A percentile compares a stretch with the other conserved stretches of the same genome.
Evolutionary conservation across 2,888 invertebrate species (phyloP).

Genomic region (Perizoma flavofasciatum): DNA sequence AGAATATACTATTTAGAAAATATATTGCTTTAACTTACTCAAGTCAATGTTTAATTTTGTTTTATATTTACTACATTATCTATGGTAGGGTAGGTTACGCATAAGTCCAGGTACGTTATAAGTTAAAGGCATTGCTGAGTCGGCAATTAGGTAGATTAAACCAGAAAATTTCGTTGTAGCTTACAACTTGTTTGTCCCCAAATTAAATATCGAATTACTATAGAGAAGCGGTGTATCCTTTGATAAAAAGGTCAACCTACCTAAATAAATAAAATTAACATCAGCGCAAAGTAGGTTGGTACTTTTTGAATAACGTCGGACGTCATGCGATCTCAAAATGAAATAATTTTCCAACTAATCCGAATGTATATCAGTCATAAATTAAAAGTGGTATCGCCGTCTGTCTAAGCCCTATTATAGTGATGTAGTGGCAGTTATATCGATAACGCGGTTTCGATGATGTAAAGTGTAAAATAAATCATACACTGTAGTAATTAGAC

Average conservation of each 20-base stretch:
- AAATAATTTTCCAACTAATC: slow-evolving; percentile 81
- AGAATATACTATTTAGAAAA: not conserved
- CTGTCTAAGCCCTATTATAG: slow-evolving; percentile 70
- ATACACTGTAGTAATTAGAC: too few species aligned
- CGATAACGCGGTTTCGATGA: slow-evolving; percentile 1
- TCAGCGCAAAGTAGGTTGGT: slow-evolving; percentile 33
- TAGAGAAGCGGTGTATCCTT: slow-evolving; percentile 7
- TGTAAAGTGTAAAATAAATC: too few species aligned
- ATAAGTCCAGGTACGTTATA: too few species aligned
- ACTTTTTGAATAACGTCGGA: slow-evolving; percentile 31
- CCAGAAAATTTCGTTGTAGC: too few species aligned
- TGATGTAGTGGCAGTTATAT: slow-evolving; percentile 35
- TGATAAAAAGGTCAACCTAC: slow-evolving; percentile 35
- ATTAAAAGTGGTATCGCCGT: slow-evolving; percentile 69
- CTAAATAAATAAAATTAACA: slow-evolving; percentile 58
- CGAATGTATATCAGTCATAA: slow-evolving; percentile 78
- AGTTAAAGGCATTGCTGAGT: too few species aligned
- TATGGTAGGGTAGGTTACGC: too few species aligned
- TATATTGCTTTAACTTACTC: too few species aligned
- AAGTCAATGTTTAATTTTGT: too few species aligned
- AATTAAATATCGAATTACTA: not conserved
- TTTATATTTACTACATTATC: too few species aligned
- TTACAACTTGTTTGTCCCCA: too few species aligned
- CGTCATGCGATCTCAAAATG: slow-evolving; percentile 64
- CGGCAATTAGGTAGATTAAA: too few species aligned